Evolutionary conservation across 2,797 vertebrate genomes (phyloP), one percentile per base, ranked within the genome.

Genomic region (Galago senegalensis): DNA sequence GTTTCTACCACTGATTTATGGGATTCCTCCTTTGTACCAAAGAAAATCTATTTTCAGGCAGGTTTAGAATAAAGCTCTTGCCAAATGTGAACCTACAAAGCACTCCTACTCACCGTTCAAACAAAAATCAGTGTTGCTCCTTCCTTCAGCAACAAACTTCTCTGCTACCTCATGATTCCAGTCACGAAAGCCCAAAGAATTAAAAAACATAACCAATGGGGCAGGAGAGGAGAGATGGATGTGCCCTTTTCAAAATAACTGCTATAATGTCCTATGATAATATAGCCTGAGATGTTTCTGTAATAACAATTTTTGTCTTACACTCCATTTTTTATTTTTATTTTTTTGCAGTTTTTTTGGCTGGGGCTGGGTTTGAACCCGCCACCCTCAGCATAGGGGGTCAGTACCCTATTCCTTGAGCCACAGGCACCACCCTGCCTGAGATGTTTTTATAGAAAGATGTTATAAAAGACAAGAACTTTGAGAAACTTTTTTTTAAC

Each of bases 21-120:
- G 23, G 56, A 46, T 79, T 21, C 25, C 1, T 89, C 79, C 75
- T 92, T 63, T 11, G 25, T 70, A 3, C 18, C 70, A 93, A 88
- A 86, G 40, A 82, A 94, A 90, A 80, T 73, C 11, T 87, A 58
- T 73, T 90, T 92, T 94, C 40, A 89, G 77, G 56, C 67, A 94
- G 21, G 58, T 89, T 87, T 92, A 72, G 75, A 89, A 81, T 72
- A 77, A 88, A 82, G 61, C n/a, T 72, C 85, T 87, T 53, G 4
- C 89, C 34, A 65, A 87, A 67, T 37, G 2, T 73, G 31, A 89
- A 80, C 11, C 20, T 75, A 37, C 75, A 18, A 43, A 86, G 49
- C 73, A 72, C 21, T 75, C 23, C 23, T 91, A 70, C 60, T 87
- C 16, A 86, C 18, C 17, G 3, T 43, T 67, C 17, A 77, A 70